phyloP scores from a whole-genome alignment of 2,113 vertebrate genomes.

The Columba livia region DNA sequence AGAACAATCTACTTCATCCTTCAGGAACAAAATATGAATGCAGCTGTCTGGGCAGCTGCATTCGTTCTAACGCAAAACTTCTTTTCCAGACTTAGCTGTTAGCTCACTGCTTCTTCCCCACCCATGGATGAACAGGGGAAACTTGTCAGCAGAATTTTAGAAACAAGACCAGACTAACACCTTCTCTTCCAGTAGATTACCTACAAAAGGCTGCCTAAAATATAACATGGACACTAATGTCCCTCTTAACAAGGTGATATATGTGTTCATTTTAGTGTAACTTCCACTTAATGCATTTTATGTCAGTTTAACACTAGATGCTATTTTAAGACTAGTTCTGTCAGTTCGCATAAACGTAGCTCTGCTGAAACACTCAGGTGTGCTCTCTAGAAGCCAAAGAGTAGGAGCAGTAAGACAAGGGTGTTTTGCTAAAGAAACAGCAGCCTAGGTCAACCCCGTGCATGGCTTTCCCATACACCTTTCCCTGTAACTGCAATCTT shows the following conservation, averaged over 20 bases:
- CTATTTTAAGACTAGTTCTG: not conserved
- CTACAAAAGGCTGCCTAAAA: not conserved
- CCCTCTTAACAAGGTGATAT: not conserved
- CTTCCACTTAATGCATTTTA: not conserved
- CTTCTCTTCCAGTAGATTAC: not conserved
- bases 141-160: not conserved
- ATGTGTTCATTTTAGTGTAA: not conserved
- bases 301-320: not conserved
- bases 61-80: not conserved
- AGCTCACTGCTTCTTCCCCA: not conserved
- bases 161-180: not conserved
- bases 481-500: not conserved
- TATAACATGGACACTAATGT: not conserved
- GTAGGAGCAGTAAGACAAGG: not conserved
- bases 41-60: not conserved
- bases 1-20: not conserved
- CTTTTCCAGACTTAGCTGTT: not conserved
- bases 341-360: not conserved
- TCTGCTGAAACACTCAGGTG: not conserved
- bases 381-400: not conserved
- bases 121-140: not conserved
- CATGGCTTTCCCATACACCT: not conserved
- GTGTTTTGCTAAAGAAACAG: not conserved
- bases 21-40: not conserved
- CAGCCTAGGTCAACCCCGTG: rapidly evolving